Evolutionary conservation across 2,797 vertebrate species (phyloP), one percentile per base, ranked within the genome.

Genomic region (Neoniphon sammara): DNA sequence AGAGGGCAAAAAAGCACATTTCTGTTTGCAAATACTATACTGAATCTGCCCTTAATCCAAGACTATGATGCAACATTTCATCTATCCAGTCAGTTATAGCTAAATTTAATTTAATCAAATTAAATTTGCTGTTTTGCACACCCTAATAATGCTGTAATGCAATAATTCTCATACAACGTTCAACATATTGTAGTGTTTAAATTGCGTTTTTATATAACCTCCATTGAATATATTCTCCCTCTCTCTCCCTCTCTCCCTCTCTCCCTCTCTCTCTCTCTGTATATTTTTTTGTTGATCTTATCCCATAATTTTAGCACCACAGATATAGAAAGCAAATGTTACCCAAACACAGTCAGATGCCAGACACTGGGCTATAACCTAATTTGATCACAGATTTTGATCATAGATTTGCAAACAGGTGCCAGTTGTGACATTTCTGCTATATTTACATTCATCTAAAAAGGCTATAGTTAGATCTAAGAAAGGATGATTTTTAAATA

Each of bases 1-100:
- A 56, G 52, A 50, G 54, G 76, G 60, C 14, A 50, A 75, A 73
- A 50, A 50, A 70, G 14, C 2, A 10, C 42, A 21, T 70, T 73
- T 56, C 34, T 55, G 64, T 70, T 73, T 34, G 36, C 62, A 75
- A 63, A 80, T 42, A 49, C 61, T 62, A 39, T 31, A 58, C 9
- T 36, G 18, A 47, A 53, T 78, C 70, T 80, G 18, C 62, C 65
- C 62, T 34, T 65, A 47, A 31, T 34, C 42, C 21, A 65, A 12
- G 27, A 1, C 25, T 4, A 12, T 30, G 36, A 76, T 74, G 55
- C 54, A 71, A 46, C 30, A 64, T 50, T 9, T 50, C 27, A 15
- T 52, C 17, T 68, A 30, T 50, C 54, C 60, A 60, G 49, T 17
- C 50, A 56, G 12, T 44, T 5, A 2, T 46, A 50, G 46, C n/a